Conservation (phyloP, 2,888 invertebrate species). For the Tetranychus piercei region DNA sequence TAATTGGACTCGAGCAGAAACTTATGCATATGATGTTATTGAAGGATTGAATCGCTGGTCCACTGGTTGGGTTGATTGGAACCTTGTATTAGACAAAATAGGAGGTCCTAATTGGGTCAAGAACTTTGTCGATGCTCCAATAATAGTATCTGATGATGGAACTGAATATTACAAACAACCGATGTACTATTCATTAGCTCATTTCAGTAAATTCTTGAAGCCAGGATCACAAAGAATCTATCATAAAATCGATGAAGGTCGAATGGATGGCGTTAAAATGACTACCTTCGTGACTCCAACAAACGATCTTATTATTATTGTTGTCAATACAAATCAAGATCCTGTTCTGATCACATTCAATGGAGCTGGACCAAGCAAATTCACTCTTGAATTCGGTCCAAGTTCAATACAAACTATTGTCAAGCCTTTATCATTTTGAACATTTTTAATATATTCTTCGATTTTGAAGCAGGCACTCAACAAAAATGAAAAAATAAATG, state of each 20-base stretch:
- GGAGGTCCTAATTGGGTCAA: constrained; percentile 41
- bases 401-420: constrained; percentile 6
- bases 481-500: no score
- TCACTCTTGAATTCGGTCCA: background rate
- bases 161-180: constrained; percentile 41
- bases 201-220: constrained; percentile 35
- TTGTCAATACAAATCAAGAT: background rate
- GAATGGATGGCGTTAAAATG: background rate
- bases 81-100: constrained; percentile 36
- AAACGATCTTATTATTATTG: background rate
- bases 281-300: background rate
- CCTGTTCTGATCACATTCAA: background rate
- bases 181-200: constrained; percentile 40
- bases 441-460: no score
- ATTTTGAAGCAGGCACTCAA: no score
- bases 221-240: constrained; percentile 24
- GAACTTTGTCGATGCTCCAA: constrained; percentile 40
- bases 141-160: constrained; percentile 35
- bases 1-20: constrained; percentile 48
- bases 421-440: no score
- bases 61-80: constrained; percentile 42
- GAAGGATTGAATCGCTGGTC: constrained; percentile 38
- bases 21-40: constrained; percentile 37
- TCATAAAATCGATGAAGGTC: background rate
- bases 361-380: no score